phyloP scores from a whole-genome alignment of 2,113 vertebrate species.

The Leptodactylus fuscus region DNA sequence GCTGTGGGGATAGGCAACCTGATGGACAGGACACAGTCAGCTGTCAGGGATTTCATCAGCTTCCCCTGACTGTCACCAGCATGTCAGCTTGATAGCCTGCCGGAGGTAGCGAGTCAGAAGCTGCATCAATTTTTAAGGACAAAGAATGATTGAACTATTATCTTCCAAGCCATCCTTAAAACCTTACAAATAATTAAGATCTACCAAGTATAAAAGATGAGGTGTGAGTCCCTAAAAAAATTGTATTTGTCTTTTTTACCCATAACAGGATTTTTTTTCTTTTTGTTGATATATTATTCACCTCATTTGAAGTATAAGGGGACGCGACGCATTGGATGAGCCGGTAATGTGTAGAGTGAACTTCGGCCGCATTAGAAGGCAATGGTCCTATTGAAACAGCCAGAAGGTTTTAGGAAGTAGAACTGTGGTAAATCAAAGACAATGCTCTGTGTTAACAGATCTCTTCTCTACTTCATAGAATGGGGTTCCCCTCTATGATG shows the following conservation, averaged over 20 bases:
- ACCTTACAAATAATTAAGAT: neutral
- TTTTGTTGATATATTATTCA: too few relatives aligned
- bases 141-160: neutral
- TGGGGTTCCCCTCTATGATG: neutral
- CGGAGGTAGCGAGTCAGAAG: slow-evolving; percentile 23
- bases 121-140: neutral
- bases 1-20: neutral
- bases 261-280: too few relatives aligned
- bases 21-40: slow-evolving; percentile 46
- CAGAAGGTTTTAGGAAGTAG: too few relatives aligned
- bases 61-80: slow-evolving; percentile 33
- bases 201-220: neutral
- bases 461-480: neutral
- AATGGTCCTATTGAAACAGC: too few relatives aligned
- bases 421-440: too few relatives aligned
- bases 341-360: too few relatives aligned
- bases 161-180: neutral
- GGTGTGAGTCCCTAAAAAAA: neutral
- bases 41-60: slow-evolving; percentile 16
- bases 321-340: too few relatives aligned
- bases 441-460: neutral
- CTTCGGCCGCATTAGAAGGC: too few relatives aligned
- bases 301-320: too few relatives aligned
- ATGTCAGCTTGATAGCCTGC: slow-evolving; percentile 35
- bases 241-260: too few relatives aligned